Evolutionary conservation across 2,113 vertebrate species (phyloP).

Genomic region (Aegithalos caudatus): DNA sequence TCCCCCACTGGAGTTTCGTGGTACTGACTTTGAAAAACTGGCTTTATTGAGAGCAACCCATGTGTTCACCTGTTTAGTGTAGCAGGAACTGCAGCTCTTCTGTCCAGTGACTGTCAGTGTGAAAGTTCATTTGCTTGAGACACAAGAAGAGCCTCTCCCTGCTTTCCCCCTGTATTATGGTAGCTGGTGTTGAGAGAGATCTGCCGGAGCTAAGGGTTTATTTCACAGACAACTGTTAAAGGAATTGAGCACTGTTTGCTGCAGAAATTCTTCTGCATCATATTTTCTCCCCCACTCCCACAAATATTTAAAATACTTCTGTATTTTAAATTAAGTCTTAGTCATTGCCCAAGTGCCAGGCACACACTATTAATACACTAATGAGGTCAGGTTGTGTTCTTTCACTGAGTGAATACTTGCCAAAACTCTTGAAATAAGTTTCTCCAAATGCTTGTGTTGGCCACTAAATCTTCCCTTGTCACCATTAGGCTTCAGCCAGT

Average conservation of each 20-base stretch:
- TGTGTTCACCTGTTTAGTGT: not conserved
- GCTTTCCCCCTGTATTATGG: fast-evolving
- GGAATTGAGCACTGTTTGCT: not conserved
- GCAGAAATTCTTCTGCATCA: not conserved
- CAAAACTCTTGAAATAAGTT: slow-evolving; percentile 11
- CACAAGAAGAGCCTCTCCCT: not conserved
- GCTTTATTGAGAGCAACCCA: not conserved
- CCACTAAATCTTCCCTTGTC: not conserved
- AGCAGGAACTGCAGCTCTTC: not conserved
- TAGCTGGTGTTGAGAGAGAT: not conserved
- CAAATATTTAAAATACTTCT: slow-evolving; percentile 44
- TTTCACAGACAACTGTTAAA: not conserved
- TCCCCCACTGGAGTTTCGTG: not conserved
- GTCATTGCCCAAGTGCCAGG: slow-evolving; percentile 6
- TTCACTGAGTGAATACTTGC: not conserved
- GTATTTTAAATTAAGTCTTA: slow-evolving; percentile 35
- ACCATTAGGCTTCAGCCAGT: fast-evolving
- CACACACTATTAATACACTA: slow-evolving; percentile 38
- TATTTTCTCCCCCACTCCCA: not conserved
- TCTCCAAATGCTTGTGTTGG: not conserved
- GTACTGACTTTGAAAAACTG: not conserved
- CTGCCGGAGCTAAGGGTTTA: not conserved
- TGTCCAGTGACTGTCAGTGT: no score
- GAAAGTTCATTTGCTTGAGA: not conserved
- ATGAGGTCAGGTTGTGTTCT: slow-evolving; percentile 35